phyloP scores from a whole-genome alignment of 2,113 vertebrate genomes.

The Rana temporaria region DNA sequence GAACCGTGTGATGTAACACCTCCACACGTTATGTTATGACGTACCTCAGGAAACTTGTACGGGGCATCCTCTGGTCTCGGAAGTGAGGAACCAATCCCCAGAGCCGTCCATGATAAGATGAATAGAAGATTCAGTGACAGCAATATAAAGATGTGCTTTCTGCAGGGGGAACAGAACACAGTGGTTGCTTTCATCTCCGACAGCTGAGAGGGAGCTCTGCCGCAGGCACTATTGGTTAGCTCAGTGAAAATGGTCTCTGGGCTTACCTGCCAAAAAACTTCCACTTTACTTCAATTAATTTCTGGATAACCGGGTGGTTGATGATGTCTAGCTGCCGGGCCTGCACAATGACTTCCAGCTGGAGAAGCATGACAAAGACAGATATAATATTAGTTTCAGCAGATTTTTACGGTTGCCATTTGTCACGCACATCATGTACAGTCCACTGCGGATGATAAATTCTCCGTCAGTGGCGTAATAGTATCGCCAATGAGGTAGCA shows the following conservation, averaged over 20 bases:
- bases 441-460: too few relatives aligned
- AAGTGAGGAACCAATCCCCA: conserved; percentile 52
- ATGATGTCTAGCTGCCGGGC: conserved; percentile 57
- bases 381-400: conserved; percentile 12
- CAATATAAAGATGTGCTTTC: conserved; percentile 39
- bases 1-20: not conserved
- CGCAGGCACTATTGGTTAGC: not conserved
- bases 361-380: not conserved
- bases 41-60: conserved; percentile 55
- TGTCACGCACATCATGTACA: not conserved
- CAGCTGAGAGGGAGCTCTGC: conserved; percentile 7
- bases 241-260: conserved; percentile 19
- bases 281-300: conserved; percentile 58
- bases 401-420: not conserved
- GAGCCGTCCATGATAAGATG: conserved; percentile 54
- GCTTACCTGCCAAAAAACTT: conserved; percentile 57
- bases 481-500: too few relatives aligned
- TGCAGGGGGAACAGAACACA: conserved; percentile 12
- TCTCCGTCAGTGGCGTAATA: too few relatives aligned
- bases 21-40: conserved; percentile 12
- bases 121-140: conserved; percentile 55
- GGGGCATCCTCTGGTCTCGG: conserved; percentile 33
- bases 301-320: conserved; percentile 59
- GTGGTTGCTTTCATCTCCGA: not conserved
- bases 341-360: conserved; percentile 59